Evolutionary conservation across 2,113 vertebrate genomes (phyloP).

Genomic region (Chaetorhynchus papuensis): DNA sequence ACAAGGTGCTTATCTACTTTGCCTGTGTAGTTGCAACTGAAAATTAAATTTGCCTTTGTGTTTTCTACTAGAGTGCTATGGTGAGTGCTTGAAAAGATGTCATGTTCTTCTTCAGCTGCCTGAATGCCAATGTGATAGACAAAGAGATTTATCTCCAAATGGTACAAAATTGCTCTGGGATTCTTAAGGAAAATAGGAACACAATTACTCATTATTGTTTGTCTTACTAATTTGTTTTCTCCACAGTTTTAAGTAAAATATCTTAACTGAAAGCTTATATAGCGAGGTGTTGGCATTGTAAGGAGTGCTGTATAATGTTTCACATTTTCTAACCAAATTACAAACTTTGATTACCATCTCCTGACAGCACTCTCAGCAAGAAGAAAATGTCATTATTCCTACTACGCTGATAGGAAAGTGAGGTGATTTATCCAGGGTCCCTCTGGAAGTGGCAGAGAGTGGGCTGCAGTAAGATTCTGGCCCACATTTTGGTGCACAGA

Average conservation of each 20-base stretch:
- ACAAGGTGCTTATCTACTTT: not conserved
- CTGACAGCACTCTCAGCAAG: not conserved
- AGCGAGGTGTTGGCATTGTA: not conserved
- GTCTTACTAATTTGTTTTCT: not conserved
- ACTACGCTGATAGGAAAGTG: not conserved
- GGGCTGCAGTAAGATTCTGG: not conserved
- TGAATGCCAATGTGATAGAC: not conserved
- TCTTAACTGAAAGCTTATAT: not conserved
- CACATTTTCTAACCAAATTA: not conserved
- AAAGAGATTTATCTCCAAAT: not conserved
- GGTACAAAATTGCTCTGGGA: not conserved
- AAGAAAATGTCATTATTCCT: not conserved
- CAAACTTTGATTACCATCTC: not conserved
- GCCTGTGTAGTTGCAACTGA: not conserved
- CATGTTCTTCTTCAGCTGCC: not conserved
- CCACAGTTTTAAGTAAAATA: not conserved
- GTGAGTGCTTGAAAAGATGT: conserved; percentile 2
- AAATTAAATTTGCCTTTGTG: not conserved
- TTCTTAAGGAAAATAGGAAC: not conserved
- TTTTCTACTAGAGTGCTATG: not conserved
- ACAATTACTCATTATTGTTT: not conserved
- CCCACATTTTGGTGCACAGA: fast-evolving
- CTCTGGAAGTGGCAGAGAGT: not conserved
- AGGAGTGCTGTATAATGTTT: not conserved
- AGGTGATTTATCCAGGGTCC: not conserved